Percentiles rank a stretch among this genome's conserved stretches.
Evolutionary conservation across 2,113 vertebrate species (phyloP).

Genomic region (Maccullochella peelii): DNA sequence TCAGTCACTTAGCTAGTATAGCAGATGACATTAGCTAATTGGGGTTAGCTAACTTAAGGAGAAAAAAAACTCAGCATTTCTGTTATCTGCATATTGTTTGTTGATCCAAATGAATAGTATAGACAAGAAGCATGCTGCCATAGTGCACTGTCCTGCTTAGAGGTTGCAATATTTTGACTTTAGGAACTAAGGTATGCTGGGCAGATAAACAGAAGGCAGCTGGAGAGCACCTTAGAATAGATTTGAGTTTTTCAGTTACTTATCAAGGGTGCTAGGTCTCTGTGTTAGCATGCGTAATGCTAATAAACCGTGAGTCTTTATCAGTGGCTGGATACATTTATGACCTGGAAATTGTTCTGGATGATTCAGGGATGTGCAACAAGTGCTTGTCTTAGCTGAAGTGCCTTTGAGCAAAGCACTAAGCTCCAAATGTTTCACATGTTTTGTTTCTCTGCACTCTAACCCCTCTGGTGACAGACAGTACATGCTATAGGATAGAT

Average conservation of each 20-base stretch:
- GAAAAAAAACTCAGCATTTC: not conserved
- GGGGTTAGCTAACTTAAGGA: not conserved
- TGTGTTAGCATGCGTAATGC: not conserved
- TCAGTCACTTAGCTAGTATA: not conserved
- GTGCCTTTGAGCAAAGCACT: constrained; percentile 2
- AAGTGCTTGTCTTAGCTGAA: not conserved
- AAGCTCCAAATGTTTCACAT: not conserved
- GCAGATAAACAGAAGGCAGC: not conserved
- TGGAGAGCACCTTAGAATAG: not conserved
- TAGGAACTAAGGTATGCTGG: not conserved
- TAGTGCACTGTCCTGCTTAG: not conserved
- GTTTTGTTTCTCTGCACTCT: constrained; percentile 3
- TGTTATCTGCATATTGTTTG: not conserved
- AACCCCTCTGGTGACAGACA: not conserved
- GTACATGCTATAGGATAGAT: not conserved
- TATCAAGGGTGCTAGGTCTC: not conserved
- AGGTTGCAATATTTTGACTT: not conserved
- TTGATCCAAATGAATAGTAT: not conserved
- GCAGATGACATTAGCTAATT: not conserved
- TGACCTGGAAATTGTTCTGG: not conserved
- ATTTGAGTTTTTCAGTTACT: not conserved
- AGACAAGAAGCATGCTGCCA: not conserved
- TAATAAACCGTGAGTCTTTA: not conserved
- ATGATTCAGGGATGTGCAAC: not conserved
- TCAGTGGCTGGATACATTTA: not conserved